A percentile compares a stretch with the other conserved stretches of the same genome.
phyloP scores from a whole-genome alignment of 2,888 invertebrate species.

The Mycalesis mineus region DNA sequence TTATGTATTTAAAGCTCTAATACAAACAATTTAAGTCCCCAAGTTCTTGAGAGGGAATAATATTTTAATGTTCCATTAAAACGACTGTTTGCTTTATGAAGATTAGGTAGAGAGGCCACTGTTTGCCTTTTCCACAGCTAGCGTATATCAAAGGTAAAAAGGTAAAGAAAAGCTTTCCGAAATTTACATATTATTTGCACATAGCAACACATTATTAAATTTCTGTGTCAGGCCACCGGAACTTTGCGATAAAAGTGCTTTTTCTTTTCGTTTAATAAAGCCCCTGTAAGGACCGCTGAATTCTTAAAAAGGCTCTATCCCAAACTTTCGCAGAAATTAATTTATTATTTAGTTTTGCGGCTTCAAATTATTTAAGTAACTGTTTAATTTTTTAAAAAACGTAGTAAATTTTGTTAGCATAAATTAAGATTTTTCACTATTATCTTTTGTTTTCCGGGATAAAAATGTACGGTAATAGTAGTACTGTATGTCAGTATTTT shows the following conservation, averaged over 20 bases:
- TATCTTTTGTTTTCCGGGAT: no score
- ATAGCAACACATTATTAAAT: slow-evolving; percentile 23
- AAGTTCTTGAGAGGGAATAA: not conserved
- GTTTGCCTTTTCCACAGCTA: not conserved
- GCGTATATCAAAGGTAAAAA: slow-evolving; percentile 1
- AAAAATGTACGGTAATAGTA: no score
- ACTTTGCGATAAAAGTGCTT: slow-evolving; percentile 18
- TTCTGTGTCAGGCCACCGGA: slow-evolving; percentile 22
- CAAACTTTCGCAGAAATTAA: not conserved
- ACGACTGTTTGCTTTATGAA: not conserved
- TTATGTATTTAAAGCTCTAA: not conserved
- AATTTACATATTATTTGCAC: slow-evolving; percentile 24
- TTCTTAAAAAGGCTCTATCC: not conserved
- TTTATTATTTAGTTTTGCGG: not conserved
- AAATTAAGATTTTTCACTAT: no score
- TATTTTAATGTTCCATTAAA: not conserved
- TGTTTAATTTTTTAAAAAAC: no score
- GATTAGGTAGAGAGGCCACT: not conserved
- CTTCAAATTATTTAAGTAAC: not conserved
- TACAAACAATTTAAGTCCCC: not conserved
- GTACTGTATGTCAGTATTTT: no score
- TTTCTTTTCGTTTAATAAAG: slow-evolving; percentile 9
- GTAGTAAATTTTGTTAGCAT: no score
- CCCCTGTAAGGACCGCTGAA: not conserved
- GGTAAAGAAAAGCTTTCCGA: not conserved